phyloP scores from a whole-genome alignment of 2,888 invertebrate species.

The Hyalella azteca region DNA sequence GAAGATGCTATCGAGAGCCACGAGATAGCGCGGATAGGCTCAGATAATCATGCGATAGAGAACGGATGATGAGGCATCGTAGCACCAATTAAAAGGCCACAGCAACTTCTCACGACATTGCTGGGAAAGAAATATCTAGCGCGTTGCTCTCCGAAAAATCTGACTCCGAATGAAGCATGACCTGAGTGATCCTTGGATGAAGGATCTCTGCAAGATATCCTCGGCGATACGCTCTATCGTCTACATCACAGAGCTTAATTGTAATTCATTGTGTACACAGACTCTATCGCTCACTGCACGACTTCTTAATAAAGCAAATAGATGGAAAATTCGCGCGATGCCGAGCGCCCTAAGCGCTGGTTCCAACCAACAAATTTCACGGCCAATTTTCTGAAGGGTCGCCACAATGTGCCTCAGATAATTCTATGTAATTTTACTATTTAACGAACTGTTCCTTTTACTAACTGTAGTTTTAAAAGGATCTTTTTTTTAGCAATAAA shows the following conservation, averaged over 20 bases:
- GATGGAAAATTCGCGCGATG: background rate
- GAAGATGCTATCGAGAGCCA: constrained; percentile 1
- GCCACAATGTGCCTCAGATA: no score
- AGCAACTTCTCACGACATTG: constrained; percentile 22
- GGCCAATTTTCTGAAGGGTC: no score
- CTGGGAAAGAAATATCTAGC: background rate
- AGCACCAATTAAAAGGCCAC: constrained; percentile 22
- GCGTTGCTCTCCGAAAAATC: no score
- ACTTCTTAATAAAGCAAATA: constrained; percentile 19
- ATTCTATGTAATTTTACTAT: no score
- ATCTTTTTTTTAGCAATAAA: no score
- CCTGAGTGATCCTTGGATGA: background rate
- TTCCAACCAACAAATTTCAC: no score
- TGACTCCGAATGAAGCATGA: background rate
- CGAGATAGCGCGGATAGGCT: constrained; percentile 24
- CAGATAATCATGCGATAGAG: constrained; percentile 34
- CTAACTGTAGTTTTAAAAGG: no score
- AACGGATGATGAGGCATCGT: background rate
- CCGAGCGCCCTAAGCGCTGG: no score
- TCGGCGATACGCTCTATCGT: constrained; percentile 7
- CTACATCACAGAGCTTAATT: constrained; percentile 16
- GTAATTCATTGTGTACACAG: constrained; percentile 33
- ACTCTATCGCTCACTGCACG: constrained; percentile 15
- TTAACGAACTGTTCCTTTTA: no score
- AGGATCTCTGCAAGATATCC: constrained; percentile 24